Conservation (phyloP, 2,113 vertebrate genomes). For the Brachypodius melanocephalos region DNA sequence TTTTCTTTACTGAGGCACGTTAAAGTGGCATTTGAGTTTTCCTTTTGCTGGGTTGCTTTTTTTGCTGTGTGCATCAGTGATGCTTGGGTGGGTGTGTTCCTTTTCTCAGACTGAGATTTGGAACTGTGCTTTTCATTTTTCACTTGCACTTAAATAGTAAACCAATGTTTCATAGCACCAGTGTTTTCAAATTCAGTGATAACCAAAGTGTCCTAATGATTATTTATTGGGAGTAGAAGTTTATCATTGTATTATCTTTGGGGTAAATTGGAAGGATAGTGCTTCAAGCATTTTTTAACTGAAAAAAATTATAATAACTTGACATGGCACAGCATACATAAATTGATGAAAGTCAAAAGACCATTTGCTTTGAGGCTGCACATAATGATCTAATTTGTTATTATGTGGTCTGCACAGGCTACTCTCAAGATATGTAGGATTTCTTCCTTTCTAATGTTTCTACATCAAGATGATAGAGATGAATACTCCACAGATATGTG, state of each 20-base stretch:
- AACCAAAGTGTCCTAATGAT: neutral
- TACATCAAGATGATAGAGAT: constrained; percentile 30
- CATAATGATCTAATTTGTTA: constrained; percentile 44
- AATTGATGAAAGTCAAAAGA: constrained; percentile 20
- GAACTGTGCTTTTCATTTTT: constrained; percentile 1
- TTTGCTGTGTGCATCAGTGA: neutral
- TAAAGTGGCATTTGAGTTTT: neutral
- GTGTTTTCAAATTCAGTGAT: neutral
- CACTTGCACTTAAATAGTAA: neutral
- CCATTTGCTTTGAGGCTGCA: neutral
- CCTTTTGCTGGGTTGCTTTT: neutral
- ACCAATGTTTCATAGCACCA: neutral
- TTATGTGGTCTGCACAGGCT: neutral
- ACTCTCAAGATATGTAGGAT: neutral
- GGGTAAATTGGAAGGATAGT: neutral
- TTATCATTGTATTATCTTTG: neutral
- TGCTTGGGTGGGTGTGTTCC: neutral
- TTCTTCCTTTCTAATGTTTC: constrained; percentile 37
- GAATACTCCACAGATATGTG: neutral
- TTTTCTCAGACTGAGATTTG: neutral
- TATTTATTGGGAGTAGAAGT: neutral
- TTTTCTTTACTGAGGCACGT: neutral
- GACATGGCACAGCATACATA: neutral
- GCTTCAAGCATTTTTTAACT: neutral
- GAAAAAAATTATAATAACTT: neutral